Conservation (phyloP, 2,797 vertebrate genomes). For the Microctenopoma stevenorrisi region DNA sequence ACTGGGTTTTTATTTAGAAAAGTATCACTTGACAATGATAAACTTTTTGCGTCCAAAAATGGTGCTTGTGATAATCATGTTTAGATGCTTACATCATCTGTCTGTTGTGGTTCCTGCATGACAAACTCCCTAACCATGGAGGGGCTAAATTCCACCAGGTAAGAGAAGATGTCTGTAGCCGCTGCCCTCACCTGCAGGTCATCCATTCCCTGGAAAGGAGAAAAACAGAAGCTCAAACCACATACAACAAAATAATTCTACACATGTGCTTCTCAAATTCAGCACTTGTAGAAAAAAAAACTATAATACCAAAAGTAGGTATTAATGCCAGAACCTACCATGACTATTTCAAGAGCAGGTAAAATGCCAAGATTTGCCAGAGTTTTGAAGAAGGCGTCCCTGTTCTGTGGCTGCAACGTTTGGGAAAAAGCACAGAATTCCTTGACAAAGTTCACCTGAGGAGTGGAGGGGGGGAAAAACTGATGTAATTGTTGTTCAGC, state of each 20-base stretch:
- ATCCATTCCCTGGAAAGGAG: constrained; percentile 91
- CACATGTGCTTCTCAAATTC: background rate
- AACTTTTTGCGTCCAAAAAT: too few relatives aligned
- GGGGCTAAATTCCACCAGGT: constrained; percentile 99
- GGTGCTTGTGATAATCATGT: background rate
- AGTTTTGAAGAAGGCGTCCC: constrained; percentile 96
- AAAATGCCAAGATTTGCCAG: constrained; percentile 95
- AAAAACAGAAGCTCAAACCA: background rate
- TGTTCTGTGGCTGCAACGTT: constrained; percentile 96
- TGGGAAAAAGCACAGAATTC: constrained; percentile 98
- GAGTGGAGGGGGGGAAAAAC: constrained; percentile 28
- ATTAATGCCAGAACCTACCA: constrained; percentile 83
- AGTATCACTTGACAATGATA: too few relatives aligned
- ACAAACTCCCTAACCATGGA: constrained; percentile 99
- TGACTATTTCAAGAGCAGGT: constrained; percentile 96
- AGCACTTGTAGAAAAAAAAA: background rate
- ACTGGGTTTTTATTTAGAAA: too few relatives aligned
- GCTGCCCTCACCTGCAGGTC: constrained; percentile 97
- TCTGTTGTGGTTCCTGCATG: constrained; percentile 99
- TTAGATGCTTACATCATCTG: constrained; percentile 88
- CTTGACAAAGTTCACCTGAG: constrained; percentile 96
- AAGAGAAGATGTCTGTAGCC: constrained; percentile 99
- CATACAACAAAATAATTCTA: background rate
- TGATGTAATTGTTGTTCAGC: background rate
- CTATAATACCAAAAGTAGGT: background rate